Evolutionary conservation across 2,888 invertebrate genomes (phyloP).

Genomic region (Venustoraphidia nigricollis): DNA sequence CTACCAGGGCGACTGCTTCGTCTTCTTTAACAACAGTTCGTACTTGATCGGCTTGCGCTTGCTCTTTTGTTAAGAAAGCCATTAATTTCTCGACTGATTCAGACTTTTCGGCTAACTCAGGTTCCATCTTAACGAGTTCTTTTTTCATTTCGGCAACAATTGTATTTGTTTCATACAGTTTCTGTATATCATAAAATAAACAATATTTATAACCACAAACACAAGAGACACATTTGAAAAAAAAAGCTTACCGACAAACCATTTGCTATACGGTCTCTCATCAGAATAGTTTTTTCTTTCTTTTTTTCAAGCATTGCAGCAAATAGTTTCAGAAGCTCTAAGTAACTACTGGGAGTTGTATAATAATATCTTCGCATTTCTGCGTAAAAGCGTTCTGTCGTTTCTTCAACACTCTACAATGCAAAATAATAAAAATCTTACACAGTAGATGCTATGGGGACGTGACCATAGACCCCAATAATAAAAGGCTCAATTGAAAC

Average conservation of each 20-base stretch:
- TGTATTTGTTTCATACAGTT: constrained; percentile 66
- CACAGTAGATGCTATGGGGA: too few species aligned
- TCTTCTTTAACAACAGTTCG: constrained; percentile 65
- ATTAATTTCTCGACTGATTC: constrained; percentile 61
- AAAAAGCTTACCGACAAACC: constrained; percentile 40
- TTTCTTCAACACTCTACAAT: constrained; percentile 57
- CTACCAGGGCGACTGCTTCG: constrained; percentile 66
- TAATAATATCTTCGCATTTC: constrained; percentile 80
- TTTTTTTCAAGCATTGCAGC: constrained; percentile 49
- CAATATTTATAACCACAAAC: background rate
- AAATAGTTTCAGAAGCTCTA: constrained; percentile 72
- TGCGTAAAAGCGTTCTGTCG: constrained; percentile 58
- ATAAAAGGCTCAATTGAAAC: too few species aligned
- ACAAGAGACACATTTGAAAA: background rate
- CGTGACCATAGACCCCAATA: too few species aligned
- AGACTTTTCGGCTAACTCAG: constrained; percentile 61
- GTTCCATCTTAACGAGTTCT: constrained; percentile 66
- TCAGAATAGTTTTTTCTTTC: constrained; percentile 48
- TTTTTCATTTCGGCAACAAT: constrained; percentile 75
- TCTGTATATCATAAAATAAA: constrained; percentile 27
- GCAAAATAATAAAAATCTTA: constrained; percentile 1
- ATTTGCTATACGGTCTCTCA: constrained; percentile 54
- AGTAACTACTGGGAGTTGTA: constrained; percentile 81
- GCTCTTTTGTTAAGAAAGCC: constrained; percentile 60
- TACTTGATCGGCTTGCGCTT: constrained; percentile 66